Evolutionary conservation across 2,888 invertebrate species (phyloP).

Genomic region (Augiades crinisus): DNA sequence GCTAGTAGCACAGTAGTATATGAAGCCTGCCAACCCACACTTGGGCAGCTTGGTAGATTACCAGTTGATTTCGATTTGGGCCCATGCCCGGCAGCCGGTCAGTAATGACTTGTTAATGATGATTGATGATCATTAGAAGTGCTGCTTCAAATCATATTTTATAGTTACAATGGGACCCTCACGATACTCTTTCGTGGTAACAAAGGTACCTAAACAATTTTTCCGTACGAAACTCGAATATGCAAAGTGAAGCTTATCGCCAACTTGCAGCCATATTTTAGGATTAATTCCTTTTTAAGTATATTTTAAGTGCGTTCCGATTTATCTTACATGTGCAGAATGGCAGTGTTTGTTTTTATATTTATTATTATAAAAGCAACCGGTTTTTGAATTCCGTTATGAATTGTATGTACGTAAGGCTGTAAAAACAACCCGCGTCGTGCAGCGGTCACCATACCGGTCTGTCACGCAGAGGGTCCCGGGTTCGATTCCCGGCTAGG

Average conservation of each 20-base stretch:
- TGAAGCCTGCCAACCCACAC: too few relatives aligned
- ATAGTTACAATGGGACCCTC: background rate
- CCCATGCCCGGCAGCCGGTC: too few relatives aligned
- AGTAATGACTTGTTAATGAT: too few relatives aligned
- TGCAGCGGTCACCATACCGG: too few relatives aligned
- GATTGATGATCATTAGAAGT: too few relatives aligned
- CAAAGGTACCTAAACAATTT: background rate
- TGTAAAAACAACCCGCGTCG: too few relatives aligned
- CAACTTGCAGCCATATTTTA: constrained; percentile 18
- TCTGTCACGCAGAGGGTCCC: too few relatives aligned
- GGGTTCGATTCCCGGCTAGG: too few relatives aligned
- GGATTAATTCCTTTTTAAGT: constrained; percentile 13
- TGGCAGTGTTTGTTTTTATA: background rate
- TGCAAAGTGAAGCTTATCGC: constrained; percentile 17
- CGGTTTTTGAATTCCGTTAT: background rate
- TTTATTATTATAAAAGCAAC: background rate
- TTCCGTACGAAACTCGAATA: background rate
- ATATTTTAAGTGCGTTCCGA: constrained; percentile 8
- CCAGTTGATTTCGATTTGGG: too few relatives aligned
- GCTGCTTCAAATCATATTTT: background rate
- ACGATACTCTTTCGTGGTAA: background rate
- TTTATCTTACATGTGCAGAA: constrained; percentile 4
- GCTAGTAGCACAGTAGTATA: too few relatives aligned
- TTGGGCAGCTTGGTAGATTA: too few relatives aligned
- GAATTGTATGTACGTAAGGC: too few relatives aligned